A percentile compares a stretch with the other conserved stretches of the same genome.
Conservation (phyloP, 2,797 vertebrate genomes). For the Rhincodon typus region DNA sequence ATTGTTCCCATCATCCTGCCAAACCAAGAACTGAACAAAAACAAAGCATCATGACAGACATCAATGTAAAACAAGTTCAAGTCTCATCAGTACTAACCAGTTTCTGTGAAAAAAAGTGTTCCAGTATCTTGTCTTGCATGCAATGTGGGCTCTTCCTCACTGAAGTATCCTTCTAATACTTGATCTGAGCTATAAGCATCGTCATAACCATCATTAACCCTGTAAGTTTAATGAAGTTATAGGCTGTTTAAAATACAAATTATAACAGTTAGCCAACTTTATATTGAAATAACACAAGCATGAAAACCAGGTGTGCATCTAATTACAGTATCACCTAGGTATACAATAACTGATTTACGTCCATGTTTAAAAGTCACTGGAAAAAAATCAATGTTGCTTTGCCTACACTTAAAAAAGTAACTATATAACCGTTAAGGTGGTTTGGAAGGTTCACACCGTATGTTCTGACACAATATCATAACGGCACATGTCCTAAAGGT, state of each 20-base stretch:
- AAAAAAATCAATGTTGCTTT: background rate
- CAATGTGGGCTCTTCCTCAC: slow-evolving; percentile 45
- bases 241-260: background rate
- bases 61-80: background rate
- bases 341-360: background rate
- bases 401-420: background rate
- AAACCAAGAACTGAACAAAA: background rate
- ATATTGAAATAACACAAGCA: background rate
- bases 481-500: background rate
- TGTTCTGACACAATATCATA: background rate
- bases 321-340: background rate
- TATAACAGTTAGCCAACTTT: background rate
- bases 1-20: background rate
- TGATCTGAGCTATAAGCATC: slow-evolving; percentile 46
- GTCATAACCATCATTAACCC: slow-evolving; percentile 52
- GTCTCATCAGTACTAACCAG: slow-evolving; percentile 51
- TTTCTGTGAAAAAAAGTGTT: slow-evolving; percentile 51
- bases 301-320: background rate
- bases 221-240: slow-evolving; percentile 43
- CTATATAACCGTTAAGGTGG: background rate
- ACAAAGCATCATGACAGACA: background rate
- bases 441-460: background rate
- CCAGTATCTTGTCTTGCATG: slow-evolving; percentile 48
- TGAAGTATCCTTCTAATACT: slow-evolving; percentile 51
- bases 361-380: background rate